Evolutionary conservation across 2,888 invertebrate species (phyloP).

Genomic region (Dicycla oo): DNA sequence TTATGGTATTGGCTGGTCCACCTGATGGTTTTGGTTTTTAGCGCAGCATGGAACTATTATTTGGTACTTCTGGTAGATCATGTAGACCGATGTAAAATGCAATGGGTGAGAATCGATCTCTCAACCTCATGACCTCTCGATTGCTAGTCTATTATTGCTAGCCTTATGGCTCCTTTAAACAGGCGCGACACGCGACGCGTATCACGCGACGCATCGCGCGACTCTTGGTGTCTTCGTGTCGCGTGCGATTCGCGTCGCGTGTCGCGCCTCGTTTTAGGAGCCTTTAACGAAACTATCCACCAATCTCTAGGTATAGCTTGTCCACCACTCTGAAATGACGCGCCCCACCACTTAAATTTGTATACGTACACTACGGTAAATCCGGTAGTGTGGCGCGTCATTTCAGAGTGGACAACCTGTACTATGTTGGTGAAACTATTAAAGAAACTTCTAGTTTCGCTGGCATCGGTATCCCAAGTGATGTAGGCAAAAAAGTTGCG

Average conservation of each 20-base stretch:
- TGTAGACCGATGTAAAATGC: background rate
- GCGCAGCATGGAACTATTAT: background rate
- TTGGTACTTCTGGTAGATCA: background rate
- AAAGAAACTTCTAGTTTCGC: slow-evolving; percentile 24
- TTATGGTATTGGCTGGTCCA: background rate
- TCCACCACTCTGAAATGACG: no score
- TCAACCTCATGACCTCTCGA: slow-evolving; percentile 1
- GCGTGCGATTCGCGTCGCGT: no score
- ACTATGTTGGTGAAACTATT: slow-evolving; percentile 25
- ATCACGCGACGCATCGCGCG: no score
- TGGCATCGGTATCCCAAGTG: background rate
- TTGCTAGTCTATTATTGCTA: slow-evolving; percentile 4
- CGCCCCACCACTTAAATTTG: no score
- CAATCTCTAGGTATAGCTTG: slow-evolving; percentile 8
- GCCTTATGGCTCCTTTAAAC: no score
- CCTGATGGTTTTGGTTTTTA: background rate
- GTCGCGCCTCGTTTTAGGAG: no score
- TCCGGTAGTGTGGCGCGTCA: no score
- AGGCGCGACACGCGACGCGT: no score
- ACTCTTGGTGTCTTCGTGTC: no score
- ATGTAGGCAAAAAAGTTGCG: slow-evolving; percentile 61
- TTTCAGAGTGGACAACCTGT: no score
- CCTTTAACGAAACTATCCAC: slow-evolving; percentile 16
- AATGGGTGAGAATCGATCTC: background rate
- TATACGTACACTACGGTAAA: no score